Percentiles rank a stretch among this genome's conserved stretches.
These are phyloP conservation scores for Leucoraja erinaceus DNA, from an alignment of 2,113 vertebrate genomes.

Conservation along the genomic window DNA sequence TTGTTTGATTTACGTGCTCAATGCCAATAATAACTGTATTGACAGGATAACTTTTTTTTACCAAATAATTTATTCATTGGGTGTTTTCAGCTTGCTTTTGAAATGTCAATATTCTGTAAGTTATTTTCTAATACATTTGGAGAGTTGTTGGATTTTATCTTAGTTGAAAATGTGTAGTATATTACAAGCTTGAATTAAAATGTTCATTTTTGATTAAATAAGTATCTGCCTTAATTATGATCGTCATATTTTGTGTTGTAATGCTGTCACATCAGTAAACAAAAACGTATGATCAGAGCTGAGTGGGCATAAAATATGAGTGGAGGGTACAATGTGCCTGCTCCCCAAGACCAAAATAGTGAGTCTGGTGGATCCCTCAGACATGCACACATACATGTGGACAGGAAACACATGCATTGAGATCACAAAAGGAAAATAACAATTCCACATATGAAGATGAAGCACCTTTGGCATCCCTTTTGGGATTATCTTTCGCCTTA, in stretches of 20 bases:
- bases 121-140: conserved; percentile 20
- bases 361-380: too few species aligned
- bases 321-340: too few species aligned
- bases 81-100: neutral
- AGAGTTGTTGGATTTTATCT: conserved; percentile 30
- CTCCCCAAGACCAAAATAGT: too few species aligned
- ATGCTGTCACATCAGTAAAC: neutral
- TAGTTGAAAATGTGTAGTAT: neutral
- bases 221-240: conserved; percentile 12
- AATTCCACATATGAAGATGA: too few species aligned
- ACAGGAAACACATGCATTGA: too few species aligned
- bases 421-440: too few species aligned
- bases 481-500: too few species aligned
- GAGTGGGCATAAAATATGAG: neutral
- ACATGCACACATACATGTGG: too few species aligned
- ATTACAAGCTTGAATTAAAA: conserved; percentile 23
- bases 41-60: conserved; percentile 10
- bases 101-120: conserved; percentile 13
- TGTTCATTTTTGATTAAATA: conserved; percentile 24
- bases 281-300: neutral
- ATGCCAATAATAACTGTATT: neutral
- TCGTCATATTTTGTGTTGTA: neutral
- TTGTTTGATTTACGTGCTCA: neutral
- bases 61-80: neutral
- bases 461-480: too few species aligned